These are phyloP conservation scores for Leptura quadrifasciata DNA, from an alignment of 2,888 invertebrate genomes.

Conservation along the genomic window DNA sequence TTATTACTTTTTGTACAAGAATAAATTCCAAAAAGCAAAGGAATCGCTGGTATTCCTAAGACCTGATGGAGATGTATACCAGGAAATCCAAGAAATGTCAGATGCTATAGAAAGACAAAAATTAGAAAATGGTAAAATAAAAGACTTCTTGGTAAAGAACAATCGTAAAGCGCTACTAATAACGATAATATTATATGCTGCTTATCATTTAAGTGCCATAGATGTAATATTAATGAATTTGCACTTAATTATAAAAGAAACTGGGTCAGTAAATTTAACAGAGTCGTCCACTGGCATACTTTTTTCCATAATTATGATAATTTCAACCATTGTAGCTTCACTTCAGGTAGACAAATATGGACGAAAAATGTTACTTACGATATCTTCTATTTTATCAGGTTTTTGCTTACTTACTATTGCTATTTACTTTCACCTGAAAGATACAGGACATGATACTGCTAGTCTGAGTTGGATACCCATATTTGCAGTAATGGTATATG, in stretches of 20 bases:
- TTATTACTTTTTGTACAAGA: constrained; percentile 68
- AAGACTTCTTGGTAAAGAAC: constrained; percentile 68
- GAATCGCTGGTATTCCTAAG: constrained; percentile 66
- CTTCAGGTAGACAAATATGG: constrained; percentile 69
- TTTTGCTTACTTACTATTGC: constrained; percentile 66
- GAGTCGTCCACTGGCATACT: constrained; percentile 68
- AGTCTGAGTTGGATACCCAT: constrained; percentile 70
- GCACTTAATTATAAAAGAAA: constrained; percentile 69
- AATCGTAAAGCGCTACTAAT: constrained; percentile 70
- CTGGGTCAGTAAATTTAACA: constrained; percentile 66
- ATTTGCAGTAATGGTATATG: constrained; percentile 69
- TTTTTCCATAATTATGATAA: constrained; percentile 69
- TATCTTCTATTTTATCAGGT: constrained; percentile 67
- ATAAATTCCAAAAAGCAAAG: constrained; percentile 64
- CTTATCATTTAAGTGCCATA: constrained; percentile 71
- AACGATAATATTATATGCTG: constrained; percentile 69
- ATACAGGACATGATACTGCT: constrained; percentile 61
- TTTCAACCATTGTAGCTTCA: constrained; percentile 66
- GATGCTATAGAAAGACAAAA: constrained; percentile 68
- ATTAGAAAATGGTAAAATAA: constrained; percentile 66
- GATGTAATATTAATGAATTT: constrained; percentile 72
- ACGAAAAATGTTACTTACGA: constrained; percentile 66
- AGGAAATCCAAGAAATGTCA: constrained; percentile 68
- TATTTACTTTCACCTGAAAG: constrained; percentile 68
- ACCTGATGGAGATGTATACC: constrained; percentile 61